Evolutionary conservation across 1,140 invertebrate genomes (phyloP), one percentile per base, ranked within the genome.

Genomic region (Meloidogyne chitwoodi): DNA sequence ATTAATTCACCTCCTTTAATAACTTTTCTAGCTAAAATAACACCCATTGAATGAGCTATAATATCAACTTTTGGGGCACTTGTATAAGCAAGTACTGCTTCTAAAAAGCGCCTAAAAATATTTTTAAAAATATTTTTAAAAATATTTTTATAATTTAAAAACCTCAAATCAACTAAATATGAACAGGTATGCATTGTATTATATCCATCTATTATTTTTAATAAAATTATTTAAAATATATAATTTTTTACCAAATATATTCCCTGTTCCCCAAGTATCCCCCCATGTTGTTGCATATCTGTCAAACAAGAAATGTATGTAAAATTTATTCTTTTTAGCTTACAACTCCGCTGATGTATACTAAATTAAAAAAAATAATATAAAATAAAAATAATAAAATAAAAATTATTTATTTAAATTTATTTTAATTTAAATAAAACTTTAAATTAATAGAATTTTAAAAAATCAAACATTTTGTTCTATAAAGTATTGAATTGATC

Each of bases 201-300:
- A 44, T 78, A 78, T 0, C 76, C 67, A 62, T 75, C 70, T 62
- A 24, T n/a, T n/a, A 76, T n/a, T 56, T 22, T 24, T 73, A 22
- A 2, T 29, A 8, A 78, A 29, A 6, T 22, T 10, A 41, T 31
- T 4, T 76, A 38, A 38, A 41, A 76, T 26, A 10, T 26, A 31
- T n/a, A n/a, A n/a, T n/a, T n/a, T n/a, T n/a, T 26, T 62, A 75
- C 85, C 84, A 12, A 86, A 66, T n/a, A 86, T 80, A 62, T 84
- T 83, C 34, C 85, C 85, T 68, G 82, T 82, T 26, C 85, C 85
- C 85, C 85, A 86, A n/a, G 85, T 81, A 75, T 86, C 86, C 24
- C 85, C 85, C 85, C 85, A 86, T 29, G 85, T 87, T 11, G 85
- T 86, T 16, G 85, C 80, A 73, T 56, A 56, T 56, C 48, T 56